A percentile compares a stretch with the other conserved stretches of the same genome.
phyloP scores from a whole-genome alignment of 2,797 vertebrate species.

The Harpagifer antarcticus region DNA sequence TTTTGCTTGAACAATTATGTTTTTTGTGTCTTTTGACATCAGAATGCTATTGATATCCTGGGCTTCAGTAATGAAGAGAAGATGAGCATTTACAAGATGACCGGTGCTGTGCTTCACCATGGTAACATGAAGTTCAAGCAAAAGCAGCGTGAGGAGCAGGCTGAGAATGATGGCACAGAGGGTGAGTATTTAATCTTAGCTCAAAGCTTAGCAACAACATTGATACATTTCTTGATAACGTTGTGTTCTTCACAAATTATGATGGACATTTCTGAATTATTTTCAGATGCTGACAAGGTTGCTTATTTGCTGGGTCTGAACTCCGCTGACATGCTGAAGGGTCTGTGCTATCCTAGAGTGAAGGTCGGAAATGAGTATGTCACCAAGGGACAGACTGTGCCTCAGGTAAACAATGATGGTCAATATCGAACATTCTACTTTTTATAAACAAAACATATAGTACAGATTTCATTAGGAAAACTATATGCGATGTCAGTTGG shows the following conservation, averaged over 20 bases:
- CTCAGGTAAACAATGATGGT: slow-evolving; percentile 69
- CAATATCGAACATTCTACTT: background rate
- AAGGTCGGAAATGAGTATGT: slow-evolving; percentile 91
- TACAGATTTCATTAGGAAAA: background rate
- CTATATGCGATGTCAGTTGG: background rate
- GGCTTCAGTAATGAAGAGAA: slow-evolving; percentile 88
- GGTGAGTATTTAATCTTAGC: slow-evolving; percentile 67
- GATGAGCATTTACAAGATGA: slow-evolving; percentile 88
- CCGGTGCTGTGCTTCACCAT: slow-evolving; percentile 89
- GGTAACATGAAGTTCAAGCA: slow-evolving; percentile 93
- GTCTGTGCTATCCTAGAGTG: slow-evolving; percentile 89
- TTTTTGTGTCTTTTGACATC: background rate
- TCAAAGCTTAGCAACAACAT: background rate
- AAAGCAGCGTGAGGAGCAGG: slow-evolving; percentile 85
- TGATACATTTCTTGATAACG: too few species aligned
- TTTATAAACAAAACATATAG: background rate
- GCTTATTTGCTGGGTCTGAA: too few species aligned
- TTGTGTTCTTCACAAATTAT: too few species aligned
- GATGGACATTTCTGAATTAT: too few species aligned
- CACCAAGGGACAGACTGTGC: slow-evolving; percentile 90
- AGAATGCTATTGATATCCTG: slow-evolving; percentile 90
- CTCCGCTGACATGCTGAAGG: slow-evolving; percentile 70
- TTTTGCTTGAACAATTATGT: background rate
- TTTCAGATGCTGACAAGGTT: too few species aligned
- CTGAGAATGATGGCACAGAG: slow-evolving; percentile 90